Percentiles rank a stretch among this genome's conserved stretches.
phyloP scores from a whole-genome alignment of 2,797 vertebrate species.

The Enteromius anoplus region DNA sequence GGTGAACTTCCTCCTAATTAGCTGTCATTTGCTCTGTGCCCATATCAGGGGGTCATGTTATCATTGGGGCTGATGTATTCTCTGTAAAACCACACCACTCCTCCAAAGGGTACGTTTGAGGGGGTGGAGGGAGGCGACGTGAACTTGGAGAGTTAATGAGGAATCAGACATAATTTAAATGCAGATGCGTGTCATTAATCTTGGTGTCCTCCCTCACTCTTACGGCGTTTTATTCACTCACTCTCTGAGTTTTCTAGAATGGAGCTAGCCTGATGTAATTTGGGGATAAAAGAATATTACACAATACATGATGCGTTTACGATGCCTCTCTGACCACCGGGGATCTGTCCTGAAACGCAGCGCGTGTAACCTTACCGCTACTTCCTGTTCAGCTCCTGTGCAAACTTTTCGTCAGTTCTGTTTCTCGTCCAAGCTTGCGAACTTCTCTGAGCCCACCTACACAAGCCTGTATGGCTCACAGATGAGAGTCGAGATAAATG shows the following conservation, averaged over 20 bases:
- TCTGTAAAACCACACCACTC: slow-evolving; percentile 31
- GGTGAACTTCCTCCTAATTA: slow-evolving; percentile 52
- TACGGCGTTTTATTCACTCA: slow-evolving; percentile 57
- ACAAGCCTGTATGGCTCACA: slow-evolving; percentile 53
- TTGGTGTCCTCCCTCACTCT: slow-evolving; percentile 52
- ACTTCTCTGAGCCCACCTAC: slow-evolving; percentile 59
- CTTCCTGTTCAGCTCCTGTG: slow-evolving; percentile 35
- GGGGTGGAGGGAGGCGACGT: slow-evolving; percentile 29
- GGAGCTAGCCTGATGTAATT: slow-evolving; percentile 41
- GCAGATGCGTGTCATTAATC: slow-evolving; percentile 52
- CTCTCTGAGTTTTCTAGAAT: slow-evolving; percentile 15
- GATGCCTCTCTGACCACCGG: slow-evolving; percentile 29
- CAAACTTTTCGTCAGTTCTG: slow-evolving; percentile 50
- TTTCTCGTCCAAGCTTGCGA: slow-evolving; percentile 56
- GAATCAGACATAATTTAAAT: slow-evolving; percentile 51
- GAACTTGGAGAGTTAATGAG: slow-evolving; percentile 52
- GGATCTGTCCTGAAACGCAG: slow-evolving; percentile 27
- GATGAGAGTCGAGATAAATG: slow-evolving; percentile 60
- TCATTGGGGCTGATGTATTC: slow-evolving; percentile 47
- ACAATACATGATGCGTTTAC: slow-evolving; percentile 36
- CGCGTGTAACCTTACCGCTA: slow-evolving; percentile 31
- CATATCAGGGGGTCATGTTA: slow-evolving; percentile 44
- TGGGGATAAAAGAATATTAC: slow-evolving; percentile 40
- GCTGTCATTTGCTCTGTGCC: slow-evolving; percentile 42
- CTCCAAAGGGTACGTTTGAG: slow-evolving; percentile 45